A percentile compares a stretch with the other conserved stretches of the same genome.
These are phyloP conservation scores for Merodon equestris DNA, from an alignment of 2,888 invertebrate genomes.

Conservation along the genomic window DNA sequence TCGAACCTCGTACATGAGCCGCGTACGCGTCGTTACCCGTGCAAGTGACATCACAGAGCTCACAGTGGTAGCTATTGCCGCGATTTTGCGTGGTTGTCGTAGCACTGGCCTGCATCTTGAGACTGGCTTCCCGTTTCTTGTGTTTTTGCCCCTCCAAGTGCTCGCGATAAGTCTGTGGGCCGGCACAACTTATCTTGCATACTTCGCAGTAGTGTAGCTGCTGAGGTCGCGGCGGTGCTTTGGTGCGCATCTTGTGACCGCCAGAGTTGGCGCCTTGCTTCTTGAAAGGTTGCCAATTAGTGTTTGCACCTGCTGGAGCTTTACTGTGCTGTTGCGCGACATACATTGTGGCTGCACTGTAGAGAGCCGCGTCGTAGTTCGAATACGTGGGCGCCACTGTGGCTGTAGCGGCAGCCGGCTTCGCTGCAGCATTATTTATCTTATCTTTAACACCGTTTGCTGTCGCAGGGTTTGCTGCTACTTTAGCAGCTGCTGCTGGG, in stretches of 20 bases:
- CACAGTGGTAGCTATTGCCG: constrained; percentile 87
- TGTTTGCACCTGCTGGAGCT: constrained; percentile 69
- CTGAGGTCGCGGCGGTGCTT: constrained; percentile 91
- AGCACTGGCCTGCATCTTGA: constrained; percentile 85
- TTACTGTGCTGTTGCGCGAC: constrained; percentile 87
- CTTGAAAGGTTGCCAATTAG: constrained; percentile 82
- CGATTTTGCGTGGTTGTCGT: constrained; percentile 83
- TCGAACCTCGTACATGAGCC: constrained; percentile 97
- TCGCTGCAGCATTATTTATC: constrained; percentile 71
- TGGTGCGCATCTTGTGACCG: constrained; percentile 74
- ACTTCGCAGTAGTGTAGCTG: constrained; percentile 99
- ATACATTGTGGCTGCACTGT: constrained; percentile 97
- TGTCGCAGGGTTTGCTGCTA: constrained; percentile 74
- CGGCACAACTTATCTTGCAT: constrained; percentile 98
- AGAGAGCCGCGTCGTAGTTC: constrained; percentile 96
- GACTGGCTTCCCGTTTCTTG: constrained; percentile 96
- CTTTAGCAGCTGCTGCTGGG: constrained; percentile 81
- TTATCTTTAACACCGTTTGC: constrained; percentile 75
- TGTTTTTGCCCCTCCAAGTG: constrained; percentile 99
- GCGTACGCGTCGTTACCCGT: constrained; percentile 99
- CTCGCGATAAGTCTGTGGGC: constrained; percentile 95
- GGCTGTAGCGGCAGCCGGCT: constrained; percentile 77
- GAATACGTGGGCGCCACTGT: constrained; percentile 86
- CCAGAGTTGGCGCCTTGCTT: constrained; percentile 79
- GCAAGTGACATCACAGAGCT: constrained; percentile 98